Evolutionary conservation across 2,797 vertebrate genomes (phyloP), one percentile per base, ranked within the genome.

Genomic region (Argya squamiceps): DNA sequence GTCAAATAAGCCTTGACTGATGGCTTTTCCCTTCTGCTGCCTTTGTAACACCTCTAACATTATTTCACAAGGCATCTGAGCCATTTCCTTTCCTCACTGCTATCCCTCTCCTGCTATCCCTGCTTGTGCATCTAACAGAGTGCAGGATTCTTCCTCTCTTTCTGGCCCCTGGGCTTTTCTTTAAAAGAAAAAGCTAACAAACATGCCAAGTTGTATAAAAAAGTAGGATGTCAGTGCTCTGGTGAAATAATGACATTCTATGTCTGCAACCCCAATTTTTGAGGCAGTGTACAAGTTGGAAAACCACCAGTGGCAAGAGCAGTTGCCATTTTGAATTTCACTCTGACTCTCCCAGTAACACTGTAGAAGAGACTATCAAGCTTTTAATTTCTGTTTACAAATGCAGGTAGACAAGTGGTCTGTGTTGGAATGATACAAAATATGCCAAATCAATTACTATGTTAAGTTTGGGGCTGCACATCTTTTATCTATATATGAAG

Each of bases 241-340:
- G 15, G 88, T 91, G 89, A 97, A 91, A 93, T 88, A 86, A 82
- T 76, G 95, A 96, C 89, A 95, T 78, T 84, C 53, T 36, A 23
- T 55, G 94, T 97, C 96, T 92, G 55, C 88, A 91, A 70, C 77
- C 56, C 43, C 47, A 80, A 79, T 92, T 92, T 95, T 87, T 95
- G 88, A 98, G 97, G 91, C 94, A 75, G 46, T 5, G 44, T 65
- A 83, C 90, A 87, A 95, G 77, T 63, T 96, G 95, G 90, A 97
- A 98, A 98, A 98, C 69, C 97, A 97, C 98, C 97, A 59, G 93
- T 97, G 98, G 98, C 98, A 98, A 98, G 98, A 98, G 47, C 98
- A 98, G 96, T 95, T 98, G 98, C 97, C 98, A 97, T 94, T 88
- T 92, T 92, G 93, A 97, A 98, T 98, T 96, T 96, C 43, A 16